Evolutionary conservation across 2,888 invertebrate genomes (phyloP).

Genomic region (Clepsis dumicolana): DNA sequence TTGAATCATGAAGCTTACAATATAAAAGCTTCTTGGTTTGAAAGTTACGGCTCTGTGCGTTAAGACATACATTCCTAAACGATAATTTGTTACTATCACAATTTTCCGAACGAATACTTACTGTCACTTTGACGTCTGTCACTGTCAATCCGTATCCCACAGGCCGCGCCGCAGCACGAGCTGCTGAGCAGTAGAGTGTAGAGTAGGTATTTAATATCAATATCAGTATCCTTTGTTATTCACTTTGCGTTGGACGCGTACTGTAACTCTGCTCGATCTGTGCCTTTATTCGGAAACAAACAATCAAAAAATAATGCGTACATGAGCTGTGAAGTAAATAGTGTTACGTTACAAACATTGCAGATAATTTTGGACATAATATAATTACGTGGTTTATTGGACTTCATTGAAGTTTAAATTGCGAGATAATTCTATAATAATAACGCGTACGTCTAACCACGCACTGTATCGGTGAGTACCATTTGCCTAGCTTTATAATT

Average conservation of each 20-base stretch:
- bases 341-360: background rate
- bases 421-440: slow-evolving; percentile 28
- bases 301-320: slow-evolving; percentile 32
- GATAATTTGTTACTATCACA: no score
- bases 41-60: background rate
- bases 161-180: no score
- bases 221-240: slow-evolving; percentile 35
- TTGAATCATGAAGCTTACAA: no score
- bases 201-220: no score
- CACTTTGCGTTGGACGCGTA: background rate
- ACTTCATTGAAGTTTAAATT: slow-evolving; percentile 17
- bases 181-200: no score
- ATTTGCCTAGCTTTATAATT: background rate
- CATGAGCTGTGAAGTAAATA: slow-evolving; percentile 3
- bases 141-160: no score
- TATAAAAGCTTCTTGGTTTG: no score
- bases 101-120: slow-evolving; percentile 28
- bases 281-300: slow-evolving; percentile 40
- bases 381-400: slow-evolving; percentile 4
- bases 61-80: background rate
- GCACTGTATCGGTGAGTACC: slow-evolving; percentile 34
- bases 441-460: slow-evolving; percentile 22
- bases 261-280: slow-evolving; percentile 14
- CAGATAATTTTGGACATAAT: background rate
- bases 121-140: slow-evolving; percentile 29